Percentiles rank a stretch among this genome's conserved stretches.
Evolutionary conservation across 2,888 invertebrate genomes (phyloP).

Genomic region (Tipula confusa): DNA sequence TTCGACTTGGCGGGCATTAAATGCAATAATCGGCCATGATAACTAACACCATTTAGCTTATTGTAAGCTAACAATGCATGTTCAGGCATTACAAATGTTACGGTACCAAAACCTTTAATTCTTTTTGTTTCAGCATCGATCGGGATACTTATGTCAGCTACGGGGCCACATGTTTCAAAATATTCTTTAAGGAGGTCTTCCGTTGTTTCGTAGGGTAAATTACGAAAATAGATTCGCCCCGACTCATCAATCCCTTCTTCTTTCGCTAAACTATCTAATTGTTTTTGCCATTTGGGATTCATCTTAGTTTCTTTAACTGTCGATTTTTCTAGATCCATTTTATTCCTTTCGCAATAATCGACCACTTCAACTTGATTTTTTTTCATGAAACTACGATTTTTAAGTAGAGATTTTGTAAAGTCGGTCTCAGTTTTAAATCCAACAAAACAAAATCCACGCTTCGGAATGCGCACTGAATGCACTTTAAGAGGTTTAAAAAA

Average conservation of each 20-base stretch:
- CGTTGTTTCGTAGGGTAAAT: conserved; percentile 79
- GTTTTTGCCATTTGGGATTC: conserved; percentile 57
- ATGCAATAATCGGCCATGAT: conserved; percentile 91
- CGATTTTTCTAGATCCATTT: conserved; percentile 37
- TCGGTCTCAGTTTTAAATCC: conserved; percentile 81
- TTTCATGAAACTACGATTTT: conserved; percentile 79
- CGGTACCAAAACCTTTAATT: conserved; percentile 87
- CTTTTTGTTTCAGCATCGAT: conserved; percentile 76
- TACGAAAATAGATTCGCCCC: conserved; percentile 87
- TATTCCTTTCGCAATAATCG: conserved; percentile 44
- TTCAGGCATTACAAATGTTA: conserved; percentile 92
- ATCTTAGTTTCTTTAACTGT: conserved; percentile 36
- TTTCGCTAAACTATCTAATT: conserved; percentile 59
- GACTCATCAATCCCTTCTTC: conserved; percentile 83
- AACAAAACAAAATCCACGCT: conserved; percentile 85
- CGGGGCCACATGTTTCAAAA: conserved; percentile 81
- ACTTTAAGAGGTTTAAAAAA: conserved; percentile 79
- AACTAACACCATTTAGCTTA: conserved; percentile 83
- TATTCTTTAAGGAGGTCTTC: conserved; percentile 78
- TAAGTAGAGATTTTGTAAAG: conserved; percentile 71
- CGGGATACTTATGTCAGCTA: conserved; percentile 84
- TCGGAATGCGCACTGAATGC: conserved; percentile 73
- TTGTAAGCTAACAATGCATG: conserved; percentile 86
- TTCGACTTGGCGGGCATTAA: conserved; percentile 80
- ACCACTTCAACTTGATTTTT: conserved; percentile 60